These are phyloP conservation scores for Acanthosepion pharaonis DNA, from an alignment of 2,888 invertebrate genomes.

Conservation along the genomic window DNA sequence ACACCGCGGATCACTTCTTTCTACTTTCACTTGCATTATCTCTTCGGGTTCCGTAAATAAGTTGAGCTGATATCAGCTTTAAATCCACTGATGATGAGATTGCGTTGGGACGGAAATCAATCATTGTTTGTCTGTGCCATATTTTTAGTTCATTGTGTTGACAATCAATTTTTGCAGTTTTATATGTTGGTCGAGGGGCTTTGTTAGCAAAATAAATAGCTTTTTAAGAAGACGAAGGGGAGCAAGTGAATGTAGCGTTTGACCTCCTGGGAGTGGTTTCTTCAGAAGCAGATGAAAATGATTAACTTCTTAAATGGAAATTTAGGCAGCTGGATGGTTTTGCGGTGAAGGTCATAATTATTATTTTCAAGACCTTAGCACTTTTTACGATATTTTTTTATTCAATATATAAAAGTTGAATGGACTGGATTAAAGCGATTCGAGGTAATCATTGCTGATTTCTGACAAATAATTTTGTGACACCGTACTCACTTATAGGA, in stretches of 20 bases:
- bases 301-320: background rate
- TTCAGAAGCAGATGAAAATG: background rate
- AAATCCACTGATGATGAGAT: background rate
- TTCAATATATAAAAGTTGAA: background rate
- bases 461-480: too few species aligned
- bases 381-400: background rate
- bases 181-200: background rate
- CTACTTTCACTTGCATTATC: background rate
- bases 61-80: background rate
- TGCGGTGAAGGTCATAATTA: background rate
- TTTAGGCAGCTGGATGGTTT: background rate
- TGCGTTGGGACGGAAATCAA: background rate
- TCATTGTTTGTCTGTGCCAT: background rate
- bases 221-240: background rate
- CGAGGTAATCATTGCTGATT: too few species aligned
- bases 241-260: background rate
- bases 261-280: background rate
- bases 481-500: too few species aligned
- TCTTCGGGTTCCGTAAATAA: background rate
- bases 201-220: background rate
- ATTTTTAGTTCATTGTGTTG: background rate
- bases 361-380: background rate
- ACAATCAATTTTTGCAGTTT: background rate
- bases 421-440: background rate
- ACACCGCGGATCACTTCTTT: background rate